phyloP scores from a whole-genome alignment of 2,113 vertebrate genomes.

The Falcunculus frontatus region DNA sequence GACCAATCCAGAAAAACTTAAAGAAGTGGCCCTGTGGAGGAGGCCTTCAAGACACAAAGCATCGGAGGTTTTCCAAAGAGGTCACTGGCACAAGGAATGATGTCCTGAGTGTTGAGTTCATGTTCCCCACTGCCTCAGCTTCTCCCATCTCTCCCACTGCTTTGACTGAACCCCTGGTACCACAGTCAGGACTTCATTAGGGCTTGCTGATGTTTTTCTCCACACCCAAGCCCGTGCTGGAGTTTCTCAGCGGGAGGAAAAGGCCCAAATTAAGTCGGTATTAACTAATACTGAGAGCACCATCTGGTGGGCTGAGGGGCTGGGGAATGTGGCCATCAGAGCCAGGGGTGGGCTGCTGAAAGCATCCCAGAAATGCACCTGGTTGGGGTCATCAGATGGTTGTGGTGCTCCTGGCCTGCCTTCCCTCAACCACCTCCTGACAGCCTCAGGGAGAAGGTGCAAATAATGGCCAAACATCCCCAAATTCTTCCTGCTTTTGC shows the following conservation, averaged over 20 bases:
- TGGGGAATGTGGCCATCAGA: fast-evolving
- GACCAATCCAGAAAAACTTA: not conserved
- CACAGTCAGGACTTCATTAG: not conserved
- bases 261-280: not conserved
- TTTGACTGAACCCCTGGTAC: not conserved
- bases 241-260: not conserved
- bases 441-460: not conserved
- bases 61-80: not conserved
- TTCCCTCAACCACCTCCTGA: not conserved
- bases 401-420: not conserved
- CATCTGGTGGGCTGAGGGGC: constrained; percentile 49
- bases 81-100: fast-evolving
- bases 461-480: not conserved
- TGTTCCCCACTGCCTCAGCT: not conserved
- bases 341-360: not conserved
- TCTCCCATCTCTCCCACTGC: not conserved
- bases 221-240: not conserved
- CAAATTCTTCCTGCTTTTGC: not conserved
- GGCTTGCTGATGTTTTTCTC: not conserved
- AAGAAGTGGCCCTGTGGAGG: not conserved
- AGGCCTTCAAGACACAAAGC: not conserved
- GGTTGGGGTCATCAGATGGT: fast-evolving
- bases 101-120: not conserved
- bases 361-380: not conserved
- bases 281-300: constrained; percentile 58